Percentiles rank a stretch among this genome's conserved stretches.
phyloP scores from a whole-genome alignment of 2,113 vertebrate genomes.

The Phalacrocorax brasilianus region DNA sequence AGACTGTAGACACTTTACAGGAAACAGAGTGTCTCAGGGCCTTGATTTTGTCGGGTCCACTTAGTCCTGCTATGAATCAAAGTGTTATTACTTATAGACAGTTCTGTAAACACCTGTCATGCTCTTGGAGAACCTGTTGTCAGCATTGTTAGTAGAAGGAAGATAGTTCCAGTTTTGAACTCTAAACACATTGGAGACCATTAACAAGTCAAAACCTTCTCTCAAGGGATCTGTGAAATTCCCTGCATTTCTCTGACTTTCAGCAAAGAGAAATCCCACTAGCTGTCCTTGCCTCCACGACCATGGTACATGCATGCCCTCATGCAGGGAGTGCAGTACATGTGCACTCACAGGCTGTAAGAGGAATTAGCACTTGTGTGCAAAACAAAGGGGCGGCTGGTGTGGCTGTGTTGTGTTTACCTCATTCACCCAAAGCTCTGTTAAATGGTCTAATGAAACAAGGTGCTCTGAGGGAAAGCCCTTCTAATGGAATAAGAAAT shows the following conservation, averaged over 20 bases:
- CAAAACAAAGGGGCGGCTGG: slow-evolving; percentile 21
- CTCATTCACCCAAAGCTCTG: background rate
- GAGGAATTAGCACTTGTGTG: background rate
- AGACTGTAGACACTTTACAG: background rate
- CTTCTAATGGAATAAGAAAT: slow-evolving; percentile 43
- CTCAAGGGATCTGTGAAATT: background rate
- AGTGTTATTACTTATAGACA: background rate
- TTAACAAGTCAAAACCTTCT: background rate
- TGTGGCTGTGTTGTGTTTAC: background rate
- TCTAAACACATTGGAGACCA: background rate
- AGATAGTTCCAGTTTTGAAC: background rate
- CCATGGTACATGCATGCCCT: background rate
- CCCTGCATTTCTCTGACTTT: background rate
- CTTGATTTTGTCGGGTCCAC: background rate
- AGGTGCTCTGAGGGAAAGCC: slow-evolving; percentile 20
- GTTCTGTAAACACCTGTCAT: background rate
- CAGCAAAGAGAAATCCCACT: background rate
- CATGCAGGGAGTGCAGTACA: background rate
- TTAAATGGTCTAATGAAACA: slow-evolving; percentile 36
- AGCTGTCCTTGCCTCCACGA: background rate
- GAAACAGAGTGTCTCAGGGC: background rate
- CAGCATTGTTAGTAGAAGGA: background rate
- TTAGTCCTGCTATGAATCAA: background rate
- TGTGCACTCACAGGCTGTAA: background rate
- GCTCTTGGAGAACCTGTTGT: background rate